These are phyloP conservation scores for Gnatocerus cornutus DNA, from an alignment of 2,888 invertebrate species.

Conservation along the genomic window DNA sequence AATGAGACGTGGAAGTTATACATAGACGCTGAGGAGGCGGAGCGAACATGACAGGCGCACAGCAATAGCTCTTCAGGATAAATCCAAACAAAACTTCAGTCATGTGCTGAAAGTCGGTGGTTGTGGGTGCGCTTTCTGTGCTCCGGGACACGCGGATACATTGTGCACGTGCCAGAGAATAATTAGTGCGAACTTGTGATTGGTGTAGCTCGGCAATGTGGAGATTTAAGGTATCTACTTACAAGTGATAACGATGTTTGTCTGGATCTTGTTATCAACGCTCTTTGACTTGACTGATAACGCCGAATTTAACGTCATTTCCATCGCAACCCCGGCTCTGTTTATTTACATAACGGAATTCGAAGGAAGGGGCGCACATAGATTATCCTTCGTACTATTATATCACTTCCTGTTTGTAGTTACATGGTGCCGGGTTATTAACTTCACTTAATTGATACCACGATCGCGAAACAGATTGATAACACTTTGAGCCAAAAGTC, in stretches of 20 bases:
- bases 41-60: slow-evolving; percentile 40
- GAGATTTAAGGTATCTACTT: slow-evolving; percentile 13
- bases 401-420: slow-evolving; percentile 38
- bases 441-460: no score
- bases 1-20: background rate
- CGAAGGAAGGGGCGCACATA: slow-evolving; percentile 29
- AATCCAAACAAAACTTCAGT: slow-evolving; percentile 37
- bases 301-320: background rate
- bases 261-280: background rate
- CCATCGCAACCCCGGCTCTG: background rate
- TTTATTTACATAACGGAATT: slow-evolving; percentile 27
- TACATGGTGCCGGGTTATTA: slow-evolving; percentile 16
- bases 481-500: no score
- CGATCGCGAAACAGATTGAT: no score
- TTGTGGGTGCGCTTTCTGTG: slow-evolving; percentile 19
- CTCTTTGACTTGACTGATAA: background rate
- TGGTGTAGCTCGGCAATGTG: slow-evolving; percentile 12
- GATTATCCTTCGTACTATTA: slow-evolving; percentile 34
- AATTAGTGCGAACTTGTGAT: background rate
- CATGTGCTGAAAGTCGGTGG: slow-evolving; percentile 37
- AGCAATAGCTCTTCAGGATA: slow-evolving; percentile 25
- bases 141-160: slow-evolving; percentile 28
- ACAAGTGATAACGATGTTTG: background rate
- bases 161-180: slow-evolving; percentile 26
- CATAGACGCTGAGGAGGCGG: slow-evolving; percentile 22